Evolutionary conservation across 2,797 vertebrate species (phyloP), one percentile per base, ranked within the genome.

Genomic region (Columba guinea): DNA sequence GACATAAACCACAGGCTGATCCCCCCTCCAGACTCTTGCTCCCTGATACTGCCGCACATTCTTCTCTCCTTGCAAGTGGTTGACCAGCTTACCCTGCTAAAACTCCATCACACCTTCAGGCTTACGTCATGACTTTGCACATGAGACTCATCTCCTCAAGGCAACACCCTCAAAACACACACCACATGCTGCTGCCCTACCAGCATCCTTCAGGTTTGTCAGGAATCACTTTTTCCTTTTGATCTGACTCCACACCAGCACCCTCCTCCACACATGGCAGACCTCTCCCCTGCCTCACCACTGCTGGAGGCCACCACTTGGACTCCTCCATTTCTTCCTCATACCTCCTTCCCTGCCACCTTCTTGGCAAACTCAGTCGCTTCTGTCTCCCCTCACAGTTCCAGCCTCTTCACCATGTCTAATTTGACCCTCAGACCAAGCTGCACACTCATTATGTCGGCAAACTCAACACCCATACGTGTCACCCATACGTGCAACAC

Each of bases 201-300:
- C n/a, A 78, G 75, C 10, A 53, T 88, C 51, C 53, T 71, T 53
- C 39, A 65, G 8, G 21, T 27, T 15, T 83, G 44, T 55, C 2
- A 2, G 52, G n/a, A 92, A 63, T 2, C 30, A 48, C 28, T 27
- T 39, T 80, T 88, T 26, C 26, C 24, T 51, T 83, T 84, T 0
- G 0, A 73, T 24, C 10, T 17, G 30, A 73, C 59, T 75, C 10
- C 70, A 65, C 4, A 55, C 12, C 34, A 55, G 32, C 58, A 83
- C 22, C 20, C 46, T 84, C 41, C 46, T 60, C 55, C 26, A 52
- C 0, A 0, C 1, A 0, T 35, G 13, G 21, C 59, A 84, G 70
- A 75, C 16, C n/a, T 23, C 7, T 63, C 32, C 48, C 7, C 34
- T 1, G 5, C 37, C 48, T 49, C 9, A 49, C 4, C 1, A 3